Percentiles rank a stretch among this genome's conserved stretches.
Evolutionary conservation across 2,888 invertebrate genomes (phyloP).

Genomic region (Adineta ricciae): DNA sequence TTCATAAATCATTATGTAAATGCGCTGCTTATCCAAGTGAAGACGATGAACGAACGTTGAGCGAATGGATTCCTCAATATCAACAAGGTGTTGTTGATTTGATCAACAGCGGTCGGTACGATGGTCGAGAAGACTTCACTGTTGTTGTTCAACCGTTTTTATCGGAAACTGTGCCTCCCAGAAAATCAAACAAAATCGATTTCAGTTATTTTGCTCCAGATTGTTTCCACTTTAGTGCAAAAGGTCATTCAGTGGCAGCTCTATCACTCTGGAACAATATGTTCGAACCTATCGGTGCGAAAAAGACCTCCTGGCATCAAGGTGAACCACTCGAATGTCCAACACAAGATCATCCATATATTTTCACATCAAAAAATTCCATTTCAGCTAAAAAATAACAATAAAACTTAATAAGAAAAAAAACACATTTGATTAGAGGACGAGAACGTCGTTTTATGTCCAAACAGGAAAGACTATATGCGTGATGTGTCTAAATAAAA

Average conservation of each 20-base stretch:
- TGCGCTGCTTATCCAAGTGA: slow-evolving; percentile 35
- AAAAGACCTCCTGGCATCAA: slow-evolving; percentile 34
- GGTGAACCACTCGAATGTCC: slow-evolving; percentile 35
- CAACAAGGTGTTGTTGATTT: slow-evolving; percentile 38
- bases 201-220: slow-evolving; percentile 44
- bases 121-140: slow-evolving; percentile 45
- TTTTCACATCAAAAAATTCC: slow-evolving; percentile 24
- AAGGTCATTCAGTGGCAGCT: slow-evolving; percentile 37
- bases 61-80: slow-evolving; percentile 37
- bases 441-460: too few relatives aligned
- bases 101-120: slow-evolving; percentile 41
- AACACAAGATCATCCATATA: slow-evolving; percentile 44
- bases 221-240: slow-evolving; percentile 44
- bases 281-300: slow-evolving; percentile 38
- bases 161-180: slow-evolving; percentile 38
- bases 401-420: too few relatives aligned
- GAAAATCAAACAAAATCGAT: slow-evolving; percentile 37
- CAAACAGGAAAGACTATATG: too few relatives aligned
- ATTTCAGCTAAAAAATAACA: not conserved
- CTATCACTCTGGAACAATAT: slow-evolving; percentile 45
- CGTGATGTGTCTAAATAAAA: too few relatives aligned
- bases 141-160: slow-evolving; percentile 46
- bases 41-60: slow-evolving; percentile 9
- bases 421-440: too few relatives aligned
- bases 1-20: slow-evolving; percentile 38